Percentiles rank a stretch among this genome's conserved stretches.
These are phyloP conservation scores for Limnothrissa miodon DNA, from an alignment of 2,113 vertebrate genomes.

Conservation along the genomic window DNA sequence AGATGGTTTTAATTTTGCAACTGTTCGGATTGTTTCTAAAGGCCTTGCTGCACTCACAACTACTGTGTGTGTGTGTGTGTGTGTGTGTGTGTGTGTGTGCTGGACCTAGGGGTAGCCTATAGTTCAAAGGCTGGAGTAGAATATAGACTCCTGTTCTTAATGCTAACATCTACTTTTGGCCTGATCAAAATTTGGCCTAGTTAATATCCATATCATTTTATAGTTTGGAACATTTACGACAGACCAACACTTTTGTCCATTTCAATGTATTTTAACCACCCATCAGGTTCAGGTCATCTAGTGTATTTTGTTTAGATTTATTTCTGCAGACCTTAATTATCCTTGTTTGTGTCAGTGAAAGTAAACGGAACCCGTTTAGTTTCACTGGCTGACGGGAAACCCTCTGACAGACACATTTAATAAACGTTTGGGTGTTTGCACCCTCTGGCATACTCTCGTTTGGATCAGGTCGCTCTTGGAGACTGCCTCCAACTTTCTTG, in stretches of 20 bases:
- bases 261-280: background rate
- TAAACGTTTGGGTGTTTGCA: background rate
- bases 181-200: too few relatives aligned
- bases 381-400: background rate
- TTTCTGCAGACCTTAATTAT: background rate
- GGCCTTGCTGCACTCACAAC: background rate
- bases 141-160: too few relatives aligned
- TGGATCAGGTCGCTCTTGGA: background rate
- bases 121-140: too few relatives aligned
- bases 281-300: background rate
- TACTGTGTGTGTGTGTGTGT: background rate
- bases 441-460: background rate
- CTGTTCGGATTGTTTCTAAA: background rate
- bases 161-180: background rate
- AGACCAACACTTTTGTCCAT: background rate
- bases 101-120: background rate
- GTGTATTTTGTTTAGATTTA: background rate
- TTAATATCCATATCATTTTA: background rate
- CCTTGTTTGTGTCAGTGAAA: background rate
- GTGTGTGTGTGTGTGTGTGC: background rate
- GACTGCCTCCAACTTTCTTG: background rate
- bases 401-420: slow-evolving; percentile 3
- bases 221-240: background rate
- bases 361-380: background rate
- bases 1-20: background rate